Evolutionary conservation across 2,113 vertebrate species (phyloP).

Genomic region (Ameiurus melas): DNA sequence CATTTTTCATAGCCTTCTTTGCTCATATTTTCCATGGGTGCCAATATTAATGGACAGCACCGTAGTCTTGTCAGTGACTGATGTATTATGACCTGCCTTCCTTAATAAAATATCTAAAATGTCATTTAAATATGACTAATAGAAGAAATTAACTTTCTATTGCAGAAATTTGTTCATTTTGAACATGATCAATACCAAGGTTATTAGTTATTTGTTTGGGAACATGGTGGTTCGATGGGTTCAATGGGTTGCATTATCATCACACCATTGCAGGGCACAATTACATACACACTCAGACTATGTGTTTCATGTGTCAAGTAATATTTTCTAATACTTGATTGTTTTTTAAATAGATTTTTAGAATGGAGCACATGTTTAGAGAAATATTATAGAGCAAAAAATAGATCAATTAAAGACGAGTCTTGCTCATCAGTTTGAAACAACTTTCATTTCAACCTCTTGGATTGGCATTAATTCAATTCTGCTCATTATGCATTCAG

Average conservation of each 20-base stretch:
- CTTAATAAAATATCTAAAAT: not conserved
- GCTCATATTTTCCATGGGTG: no score
- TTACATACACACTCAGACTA: no score
- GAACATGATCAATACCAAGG: not conserved
- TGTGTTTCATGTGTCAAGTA: not conserved
- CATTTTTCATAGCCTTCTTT: no score
- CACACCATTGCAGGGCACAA: not conserved
- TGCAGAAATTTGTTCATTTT: not conserved
- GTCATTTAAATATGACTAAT: not conserved
- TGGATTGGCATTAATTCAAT: conserved; percentile 14
- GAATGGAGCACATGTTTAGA: not conserved
- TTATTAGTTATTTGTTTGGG: not conserved
- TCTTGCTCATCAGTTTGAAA: not conserved
- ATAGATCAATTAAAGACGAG: not conserved
- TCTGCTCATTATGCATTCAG: conserved; percentile 27
- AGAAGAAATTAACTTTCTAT: not conserved
- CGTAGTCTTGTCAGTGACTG: no score
- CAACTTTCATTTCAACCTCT: not conserved
- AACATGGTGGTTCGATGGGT: not conserved
- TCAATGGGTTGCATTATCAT: not conserved
- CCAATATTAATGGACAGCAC: no score
- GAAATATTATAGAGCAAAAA: not conserved
- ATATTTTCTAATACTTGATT: not conserved
- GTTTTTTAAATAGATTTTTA: not conserved
- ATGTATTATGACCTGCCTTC: no score